Evolutionary conservation across 2,797 vertebrate genomes (phyloP).

Genomic region (Aselliscus stoliczkanus): DNA sequence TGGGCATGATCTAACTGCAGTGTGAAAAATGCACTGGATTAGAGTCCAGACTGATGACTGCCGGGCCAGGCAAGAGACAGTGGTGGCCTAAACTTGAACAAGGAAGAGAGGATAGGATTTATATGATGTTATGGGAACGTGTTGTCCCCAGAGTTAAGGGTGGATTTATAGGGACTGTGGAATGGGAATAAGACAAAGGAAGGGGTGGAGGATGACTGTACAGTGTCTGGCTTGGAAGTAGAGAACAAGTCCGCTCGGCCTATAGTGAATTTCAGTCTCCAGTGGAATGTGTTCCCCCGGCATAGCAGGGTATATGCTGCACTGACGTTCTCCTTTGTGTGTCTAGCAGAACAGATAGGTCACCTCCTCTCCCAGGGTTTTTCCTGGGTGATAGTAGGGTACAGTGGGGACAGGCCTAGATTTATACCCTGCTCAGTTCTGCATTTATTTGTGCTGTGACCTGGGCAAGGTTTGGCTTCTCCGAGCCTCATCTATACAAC

Average conservation of each 20-base stretch:
- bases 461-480: background rate
- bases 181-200: background rate
- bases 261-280: background rate
- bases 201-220: background rate
- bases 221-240: background rate
- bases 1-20: background rate
- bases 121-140: background rate
- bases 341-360: background rate
- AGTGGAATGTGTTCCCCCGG: background rate
- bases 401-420: background rate
- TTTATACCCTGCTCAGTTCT: background rate
- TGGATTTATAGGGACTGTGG: background rate
- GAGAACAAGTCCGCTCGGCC: background rate
- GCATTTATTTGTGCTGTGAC: background rate
- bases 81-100: background rate
- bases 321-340: background rate
- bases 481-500: background rate
- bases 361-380: background rate
- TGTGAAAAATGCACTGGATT: background rate
- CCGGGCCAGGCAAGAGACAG: background rate
- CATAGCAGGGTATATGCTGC: too few relatives aligned
- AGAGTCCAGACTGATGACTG: accelerated
- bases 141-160: background rate
- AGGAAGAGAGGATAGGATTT: background rate
- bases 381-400: background rate